Conservation (phyloP, 2,888 invertebrate genomes). For the Drosophila anceps region DNA sequence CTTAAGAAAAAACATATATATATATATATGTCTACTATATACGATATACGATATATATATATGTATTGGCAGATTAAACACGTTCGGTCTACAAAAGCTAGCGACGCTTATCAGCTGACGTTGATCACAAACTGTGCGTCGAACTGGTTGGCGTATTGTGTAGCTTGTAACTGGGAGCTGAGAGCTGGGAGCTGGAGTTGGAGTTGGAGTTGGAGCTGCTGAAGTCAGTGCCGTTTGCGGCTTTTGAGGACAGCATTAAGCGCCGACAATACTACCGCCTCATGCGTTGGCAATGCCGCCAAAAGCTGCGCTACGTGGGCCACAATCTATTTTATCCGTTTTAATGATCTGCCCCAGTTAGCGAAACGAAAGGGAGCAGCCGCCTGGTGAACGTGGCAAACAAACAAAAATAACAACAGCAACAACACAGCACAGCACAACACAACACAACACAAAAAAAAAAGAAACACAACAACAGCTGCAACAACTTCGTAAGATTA, state of each 20-base stretch:
- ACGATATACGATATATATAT: constrained; percentile 23
- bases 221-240: constrained; percentile 68
- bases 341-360: constrained; percentile 82
- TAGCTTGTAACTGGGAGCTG: constrained; percentile 26
- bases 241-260: constrained; percentile 76
- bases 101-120: constrained; percentile 72
- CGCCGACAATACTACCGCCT: constrained; percentile 69
- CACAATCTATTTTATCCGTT: constrained; percentile 79
- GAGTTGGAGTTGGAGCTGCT: constrained; percentile 31
- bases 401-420: constrained; percentile 39
- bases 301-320: constrained; percentile 63
- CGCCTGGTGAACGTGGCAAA: constrained; percentile 65
- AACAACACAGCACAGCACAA: constrained; percentile 17
- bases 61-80: constrained; percentile 49
- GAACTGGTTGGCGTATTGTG: constrained; percentile 50
- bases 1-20: constrained; percentile 17
- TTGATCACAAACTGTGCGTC: constrained; percentile 70
- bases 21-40: background rate
- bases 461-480: constrained; percentile 32
- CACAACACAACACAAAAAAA: no score
- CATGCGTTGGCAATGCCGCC: constrained; percentile 45
- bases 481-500: constrained; percentile 36
- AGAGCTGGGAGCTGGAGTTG: constrained; percentile 21
- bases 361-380: constrained; percentile 75
- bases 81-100: constrained; percentile 49